Evolutionary conservation across 1,140 invertebrate species (phyloP), one percentile per base, ranked within the genome.

Genomic region (Drosophila kepulauana): DNA sequence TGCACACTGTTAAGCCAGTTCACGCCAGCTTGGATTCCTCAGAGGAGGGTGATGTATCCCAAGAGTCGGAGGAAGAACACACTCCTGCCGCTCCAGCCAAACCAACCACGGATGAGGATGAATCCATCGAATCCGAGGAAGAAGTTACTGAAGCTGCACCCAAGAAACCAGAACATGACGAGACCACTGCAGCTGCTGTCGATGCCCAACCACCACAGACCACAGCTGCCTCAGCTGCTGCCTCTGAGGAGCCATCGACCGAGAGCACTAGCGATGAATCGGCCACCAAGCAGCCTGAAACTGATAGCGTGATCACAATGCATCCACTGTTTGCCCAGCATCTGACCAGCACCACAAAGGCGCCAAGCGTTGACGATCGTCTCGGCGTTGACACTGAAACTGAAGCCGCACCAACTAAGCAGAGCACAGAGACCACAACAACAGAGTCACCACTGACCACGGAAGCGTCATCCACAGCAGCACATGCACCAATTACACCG

Each of bases 61-160:
- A 78, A 2, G 91, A 92, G 59, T 92, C 88, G 1, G 88, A 91
- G 59, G 91, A 92, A 70, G 91, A 91, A 15, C 72, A 74, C 7
- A 61, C 72, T 13, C 20, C 77, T 45, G 72, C 59, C 6, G 43
- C 76, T 10, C 15, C 54, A 15, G 16, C 33, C 43, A 5, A 33
- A 49, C 8, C 81, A 49, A 11, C 15, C 5, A 82, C 79, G 63
- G 76, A 38, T 16, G 79, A 80, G 64, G 75, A 15, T 11, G 72
- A 75, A 33, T 54, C 70, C 33, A 48, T 11, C 5, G 72, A 75
- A 54, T 58, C 63, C 3, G 72, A 68, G 16, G 74, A 75, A 1
- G 38, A 62, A n/a, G 52, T 48, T 10, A 62, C 56, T 5, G 71
- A 82, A 20, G 4, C 66, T 33, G 13, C 65, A 13, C 35, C 58